phyloP scores from a whole-genome alignment of 2,888 invertebrate genomes.

The Ommatoiulus sabulosus region DNA sequence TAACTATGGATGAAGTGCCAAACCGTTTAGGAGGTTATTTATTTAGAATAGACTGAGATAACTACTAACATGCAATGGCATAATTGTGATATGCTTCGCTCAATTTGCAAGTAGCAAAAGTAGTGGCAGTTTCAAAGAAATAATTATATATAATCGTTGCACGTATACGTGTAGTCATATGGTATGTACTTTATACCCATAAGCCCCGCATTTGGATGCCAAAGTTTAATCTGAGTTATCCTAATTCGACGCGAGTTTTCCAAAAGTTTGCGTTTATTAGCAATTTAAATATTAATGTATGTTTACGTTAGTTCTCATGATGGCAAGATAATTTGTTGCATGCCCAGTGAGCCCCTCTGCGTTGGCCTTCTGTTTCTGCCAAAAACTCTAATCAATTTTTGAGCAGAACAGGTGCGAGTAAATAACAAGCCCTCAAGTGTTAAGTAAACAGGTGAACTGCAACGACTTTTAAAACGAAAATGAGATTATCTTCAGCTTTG shows the following conservation, averaged over 20 bases:
- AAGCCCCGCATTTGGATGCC: too few relatives aligned
- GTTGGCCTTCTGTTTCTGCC: slow-evolving; percentile 11
- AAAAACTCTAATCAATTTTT: neutral
- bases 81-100: too few relatives aligned
- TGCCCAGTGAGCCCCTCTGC: neutral
- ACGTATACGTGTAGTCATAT: too few relatives aligned
- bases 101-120: neutral
- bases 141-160: too few relatives aligned
- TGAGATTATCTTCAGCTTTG: slow-evolving; percentile 23
- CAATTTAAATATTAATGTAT: neutral
- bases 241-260: neutral
- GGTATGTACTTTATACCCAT: too few relatives aligned
- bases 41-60: too few relatives aligned
- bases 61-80: too few relatives aligned
- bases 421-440: slow-evolving; percentile 16
- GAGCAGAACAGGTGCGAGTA: slow-evolving; percentile 29
- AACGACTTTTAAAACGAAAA: slow-evolving; percentile 4
- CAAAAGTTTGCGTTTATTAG: neutral
- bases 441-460: slow-evolving; percentile 14
- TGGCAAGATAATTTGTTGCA: neutral
- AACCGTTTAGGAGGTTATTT: too few relatives aligned
- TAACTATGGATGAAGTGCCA: neutral
- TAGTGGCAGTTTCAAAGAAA: neutral
- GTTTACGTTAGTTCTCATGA: neutral
- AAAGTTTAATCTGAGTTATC: neutral